Percentiles rank a stretch among this genome's conserved stretches.
These are phyloP conservation scores for Leptarthrus brevirostris DNA, from an alignment of 2,888 invertebrate species.

Conservation along the genomic window DNA sequence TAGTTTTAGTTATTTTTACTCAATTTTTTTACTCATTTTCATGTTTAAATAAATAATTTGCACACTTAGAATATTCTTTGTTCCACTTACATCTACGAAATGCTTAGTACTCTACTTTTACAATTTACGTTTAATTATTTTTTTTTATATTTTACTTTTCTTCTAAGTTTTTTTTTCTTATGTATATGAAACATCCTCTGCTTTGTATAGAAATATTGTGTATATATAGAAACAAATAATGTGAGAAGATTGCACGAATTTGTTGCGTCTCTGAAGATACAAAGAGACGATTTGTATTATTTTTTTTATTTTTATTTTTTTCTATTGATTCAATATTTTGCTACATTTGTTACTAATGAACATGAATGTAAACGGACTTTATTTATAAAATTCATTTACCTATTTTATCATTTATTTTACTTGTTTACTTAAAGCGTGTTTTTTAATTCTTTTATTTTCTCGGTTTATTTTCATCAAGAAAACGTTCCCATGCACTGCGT, in stretches of 20 bases:
- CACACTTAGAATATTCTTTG: neutral
- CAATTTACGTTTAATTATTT: conserved; percentile 29
- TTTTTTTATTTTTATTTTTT: conserved; percentile 3
- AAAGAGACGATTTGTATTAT: conserved; percentile 16
- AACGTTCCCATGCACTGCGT: no score
- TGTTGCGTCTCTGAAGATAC: neutral
- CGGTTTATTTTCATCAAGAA: no score
- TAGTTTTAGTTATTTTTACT: no score
- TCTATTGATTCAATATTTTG: no score
- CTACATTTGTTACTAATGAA: neutral
- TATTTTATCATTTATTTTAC: neutral
- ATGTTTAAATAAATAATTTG: conserved; percentile 7
- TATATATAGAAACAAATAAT: conserved; percentile 22
- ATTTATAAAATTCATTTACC: conserved; percentile 7
- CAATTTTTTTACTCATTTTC: no score
- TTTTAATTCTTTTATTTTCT: neutral
- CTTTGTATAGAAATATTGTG: conserved; percentile 8
- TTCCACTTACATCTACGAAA: conserved; percentile 36
- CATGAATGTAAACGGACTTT: conserved; percentile 13
- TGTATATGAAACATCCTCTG: conserved; percentile 13
- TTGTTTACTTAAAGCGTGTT: conserved; percentile 3
- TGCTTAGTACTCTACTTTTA: conserved; percentile 35
- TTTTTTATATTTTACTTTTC: neutral
- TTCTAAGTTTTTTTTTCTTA: neutral
- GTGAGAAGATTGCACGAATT: conserved; percentile 24